phyloP scores from a whole-genome alignment of 2,888 invertebrate species.

The Meandrusa payeni region DNA sequence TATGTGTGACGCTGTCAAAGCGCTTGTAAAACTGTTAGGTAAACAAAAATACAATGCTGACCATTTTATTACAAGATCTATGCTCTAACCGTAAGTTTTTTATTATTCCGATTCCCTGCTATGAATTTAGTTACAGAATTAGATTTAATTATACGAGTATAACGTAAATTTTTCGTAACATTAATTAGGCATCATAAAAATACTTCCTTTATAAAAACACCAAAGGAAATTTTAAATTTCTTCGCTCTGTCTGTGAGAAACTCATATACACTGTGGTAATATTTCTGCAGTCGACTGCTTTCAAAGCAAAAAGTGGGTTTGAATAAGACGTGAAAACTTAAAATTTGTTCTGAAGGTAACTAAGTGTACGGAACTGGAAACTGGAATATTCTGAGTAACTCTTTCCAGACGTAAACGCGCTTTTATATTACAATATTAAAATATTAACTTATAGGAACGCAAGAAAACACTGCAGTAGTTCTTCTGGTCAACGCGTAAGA shows the following conservation, averaged over 20 bases:
- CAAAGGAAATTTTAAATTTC: conserved; percentile 3
- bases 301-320: conserved; percentile 22
- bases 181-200: not conserved
- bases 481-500: not conserved
- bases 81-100: too few relatives aligned
- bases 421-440: conserved; percentile 14
- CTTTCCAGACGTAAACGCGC: conserved; percentile 13
- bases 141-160: too few relatives aligned
- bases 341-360: conserved; percentile 20
- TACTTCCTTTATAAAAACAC: not conserved
- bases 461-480: not conserved
- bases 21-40: too few relatives aligned
- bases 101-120: too few relatives aligned
- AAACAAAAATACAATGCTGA: too few relatives aligned
- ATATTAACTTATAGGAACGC: not conserved
- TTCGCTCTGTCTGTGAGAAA: conserved; percentile 2
- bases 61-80: too few relatives aligned
- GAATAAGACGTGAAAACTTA: conserved; percentile 22
- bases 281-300: conserved; percentile 19
- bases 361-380: conserved; percentile 19
- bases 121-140: too few relatives aligned
- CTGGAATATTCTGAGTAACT: conserved; percentile 15
- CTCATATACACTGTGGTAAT: conserved; percentile 5
- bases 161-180: too few relatives aligned
- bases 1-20: too few relatives aligned